A percentile compares a stretch with the other conserved stretches of the same genome.
Conservation (phyloP, 2,888 invertebrate species). For the Polymixis lichenea region DNA sequence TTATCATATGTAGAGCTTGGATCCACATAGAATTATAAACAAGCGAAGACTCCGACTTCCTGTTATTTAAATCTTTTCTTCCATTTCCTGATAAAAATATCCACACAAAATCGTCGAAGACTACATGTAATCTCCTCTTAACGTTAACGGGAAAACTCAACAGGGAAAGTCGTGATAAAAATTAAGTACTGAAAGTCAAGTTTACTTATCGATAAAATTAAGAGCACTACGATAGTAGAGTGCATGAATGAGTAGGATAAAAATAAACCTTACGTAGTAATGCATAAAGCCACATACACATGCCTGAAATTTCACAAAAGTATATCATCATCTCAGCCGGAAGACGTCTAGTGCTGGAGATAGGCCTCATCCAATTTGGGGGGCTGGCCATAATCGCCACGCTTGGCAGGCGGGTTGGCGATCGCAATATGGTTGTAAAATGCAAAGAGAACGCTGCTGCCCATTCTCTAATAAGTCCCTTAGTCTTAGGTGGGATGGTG, state of each 20-base stretch:
- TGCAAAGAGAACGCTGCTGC: too few species aligned
- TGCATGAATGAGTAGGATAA: constrained; percentile 50
- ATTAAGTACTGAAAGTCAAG: background rate
- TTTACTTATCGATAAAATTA: constrained; percentile 21
- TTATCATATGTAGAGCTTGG: background rate
- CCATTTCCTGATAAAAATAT: constrained; percentile 7
- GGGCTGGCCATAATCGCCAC: too few species aligned
- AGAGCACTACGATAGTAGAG: constrained; percentile 21
- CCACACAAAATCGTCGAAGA: constrained; percentile 9
- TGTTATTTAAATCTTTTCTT: constrained; percentile 26
- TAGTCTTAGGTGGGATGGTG: too few species aligned
- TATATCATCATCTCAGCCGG: too few species aligned
- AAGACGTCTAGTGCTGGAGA: too few species aligned
- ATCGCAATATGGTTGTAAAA: too few species aligned
- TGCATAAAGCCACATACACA: background rate
- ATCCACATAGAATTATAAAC: constrained; percentile 32
- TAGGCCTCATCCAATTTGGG: too few species aligned
- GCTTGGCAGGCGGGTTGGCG: too few species aligned
- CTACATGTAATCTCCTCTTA: constrained; percentile 1
- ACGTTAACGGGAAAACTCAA: constrained; percentile 4
- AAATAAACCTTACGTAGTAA: constrained; percentile 27
- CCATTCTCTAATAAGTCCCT: too few species aligned
- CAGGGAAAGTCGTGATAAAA: constrained; percentile 23
- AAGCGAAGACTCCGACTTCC: constrained; percentile 27
- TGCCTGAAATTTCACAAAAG: background rate